Evolutionary conservation across 2,113 vertebrate species (phyloP).

Genomic region (Oreochromis tanganicae): DNA sequence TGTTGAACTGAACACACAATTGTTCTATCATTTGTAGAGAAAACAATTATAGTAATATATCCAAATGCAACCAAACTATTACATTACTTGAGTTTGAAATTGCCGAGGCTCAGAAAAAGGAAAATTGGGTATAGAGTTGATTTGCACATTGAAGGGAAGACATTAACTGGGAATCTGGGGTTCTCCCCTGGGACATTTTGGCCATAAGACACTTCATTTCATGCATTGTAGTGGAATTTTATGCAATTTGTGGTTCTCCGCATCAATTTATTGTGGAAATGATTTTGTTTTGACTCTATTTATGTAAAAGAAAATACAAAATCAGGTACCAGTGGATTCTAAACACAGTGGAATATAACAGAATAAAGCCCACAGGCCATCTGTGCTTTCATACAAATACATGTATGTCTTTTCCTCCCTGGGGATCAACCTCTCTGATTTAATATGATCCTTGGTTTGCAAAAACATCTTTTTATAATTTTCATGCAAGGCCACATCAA

Average conservation of each 20-base stretch:
- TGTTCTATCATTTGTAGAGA: neutral
- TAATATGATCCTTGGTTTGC: neutral
- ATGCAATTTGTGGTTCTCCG: neutral
- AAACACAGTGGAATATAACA: neutral
- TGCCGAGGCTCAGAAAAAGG: neutral
- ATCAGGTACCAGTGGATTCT: neutral
- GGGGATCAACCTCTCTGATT: neutral
- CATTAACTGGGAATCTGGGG: neutral
- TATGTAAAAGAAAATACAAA: neutral
- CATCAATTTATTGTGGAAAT: neutral
- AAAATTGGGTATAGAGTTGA: neutral
- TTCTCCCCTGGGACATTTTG: neutral
- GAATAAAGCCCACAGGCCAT: neutral
- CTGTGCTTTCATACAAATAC: neutral
- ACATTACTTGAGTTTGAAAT: neutral
- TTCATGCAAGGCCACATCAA: neutral
- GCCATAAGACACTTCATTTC: neutral
- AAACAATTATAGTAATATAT: neutral
- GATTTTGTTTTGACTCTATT: neutral
- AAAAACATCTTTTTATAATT: neutral
- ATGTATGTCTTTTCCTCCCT: neutral
- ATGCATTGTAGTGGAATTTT: neutral
- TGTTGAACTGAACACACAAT: neutral
- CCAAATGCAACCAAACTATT: neutral
- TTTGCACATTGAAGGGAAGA: neutral